These are phyloP conservation scores for Amphimedon queenslandica DNA, from an alignment of 37 sponge, comb jelly and placozoan genomes.

Conservation along the genomic window DNA sequence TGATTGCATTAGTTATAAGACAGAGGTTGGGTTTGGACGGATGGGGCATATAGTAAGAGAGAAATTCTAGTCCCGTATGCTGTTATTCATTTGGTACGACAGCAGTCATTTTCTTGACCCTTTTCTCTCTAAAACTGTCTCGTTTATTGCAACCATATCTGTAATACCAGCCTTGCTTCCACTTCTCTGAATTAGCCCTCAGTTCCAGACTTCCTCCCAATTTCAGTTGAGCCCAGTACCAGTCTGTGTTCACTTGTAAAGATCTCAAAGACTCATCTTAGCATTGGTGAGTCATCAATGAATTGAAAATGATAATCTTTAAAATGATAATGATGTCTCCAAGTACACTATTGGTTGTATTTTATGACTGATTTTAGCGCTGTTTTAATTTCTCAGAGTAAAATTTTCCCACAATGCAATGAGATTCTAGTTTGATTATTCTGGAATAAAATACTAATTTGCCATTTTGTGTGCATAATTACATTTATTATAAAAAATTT, in stretches of 20 bases:
- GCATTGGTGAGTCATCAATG: no score
- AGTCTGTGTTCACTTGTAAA: neutral
- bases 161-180: neutral
- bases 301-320: no score
- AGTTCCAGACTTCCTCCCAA: neutral
- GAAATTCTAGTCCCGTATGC: constrained; percentile 18
- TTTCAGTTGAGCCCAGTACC: neutral
- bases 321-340: no score
- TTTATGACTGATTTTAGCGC: no score
- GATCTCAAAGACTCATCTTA: neutral
- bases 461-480: no score
- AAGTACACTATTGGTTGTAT: no score
- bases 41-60: constrained; percentile 14
- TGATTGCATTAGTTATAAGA: constrained; percentile 31
- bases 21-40: constrained; percentile 1
- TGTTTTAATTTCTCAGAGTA: no score
- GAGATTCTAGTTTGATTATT: no score
- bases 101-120: constrained; percentile 31
- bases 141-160: neutral
- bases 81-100: constrained; percentile 43
- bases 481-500: no score
- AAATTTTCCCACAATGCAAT: no score
- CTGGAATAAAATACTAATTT: no score
- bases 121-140: constrained; percentile 33
- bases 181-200: neutral